These are phyloP conservation scores for Miltochrista miniata DNA, from an alignment of 2,888 invertebrate genomes.

Conservation along the genomic window DNA sequence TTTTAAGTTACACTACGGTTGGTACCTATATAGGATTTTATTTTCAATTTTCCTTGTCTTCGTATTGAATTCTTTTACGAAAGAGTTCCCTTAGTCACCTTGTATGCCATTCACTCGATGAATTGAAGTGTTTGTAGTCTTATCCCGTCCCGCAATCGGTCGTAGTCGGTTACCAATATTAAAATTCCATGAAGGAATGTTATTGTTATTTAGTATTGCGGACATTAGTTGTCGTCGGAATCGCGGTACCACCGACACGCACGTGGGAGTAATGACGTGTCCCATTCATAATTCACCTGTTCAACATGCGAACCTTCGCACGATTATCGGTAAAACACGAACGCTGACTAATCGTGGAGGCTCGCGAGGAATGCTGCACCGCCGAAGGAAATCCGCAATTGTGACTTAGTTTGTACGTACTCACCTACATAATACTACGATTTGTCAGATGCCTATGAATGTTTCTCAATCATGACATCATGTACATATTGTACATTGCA, in stretches of 20 bases:
- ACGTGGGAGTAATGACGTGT: slow-evolving; percentile 58
- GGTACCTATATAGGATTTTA: too few species aligned
- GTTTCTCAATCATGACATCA: slow-evolving; percentile 66
- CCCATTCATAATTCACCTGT: slow-evolving; percentile 72
- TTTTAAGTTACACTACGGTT: too few species aligned
- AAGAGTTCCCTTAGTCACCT: too few species aligned
- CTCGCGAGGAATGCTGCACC: slow-evolving; percentile 74
- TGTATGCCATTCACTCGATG: too few species aligned
- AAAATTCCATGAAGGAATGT: slow-evolving; percentile 1
- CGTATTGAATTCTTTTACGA: too few species aligned
- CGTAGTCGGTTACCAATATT: neutral
- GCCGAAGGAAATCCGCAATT: slow-evolving; percentile 79
- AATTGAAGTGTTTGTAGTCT: too few species aligned
- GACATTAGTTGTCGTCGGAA: slow-evolving; percentile 25
- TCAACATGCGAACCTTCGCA: slow-evolving; percentile 56
- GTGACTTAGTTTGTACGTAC: slow-evolving; percentile 56
- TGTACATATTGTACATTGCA: slow-evolving; percentile 55
- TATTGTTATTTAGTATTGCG: neutral
- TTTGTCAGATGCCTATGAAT: slow-evolving; percentile 50
- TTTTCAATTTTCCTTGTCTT: too few species aligned
- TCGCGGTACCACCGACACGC: slow-evolving; percentile 28
- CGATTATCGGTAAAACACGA: slow-evolving; percentile 58
- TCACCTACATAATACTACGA: slow-evolving; percentile 49
- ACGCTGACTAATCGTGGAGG: slow-evolving; percentile 66
- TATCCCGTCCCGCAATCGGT: too few species aligned